phyloP scores from a whole-genome alignment of 1,140 invertebrate genomes.

The Lutraria rhynchaena region DNA sequence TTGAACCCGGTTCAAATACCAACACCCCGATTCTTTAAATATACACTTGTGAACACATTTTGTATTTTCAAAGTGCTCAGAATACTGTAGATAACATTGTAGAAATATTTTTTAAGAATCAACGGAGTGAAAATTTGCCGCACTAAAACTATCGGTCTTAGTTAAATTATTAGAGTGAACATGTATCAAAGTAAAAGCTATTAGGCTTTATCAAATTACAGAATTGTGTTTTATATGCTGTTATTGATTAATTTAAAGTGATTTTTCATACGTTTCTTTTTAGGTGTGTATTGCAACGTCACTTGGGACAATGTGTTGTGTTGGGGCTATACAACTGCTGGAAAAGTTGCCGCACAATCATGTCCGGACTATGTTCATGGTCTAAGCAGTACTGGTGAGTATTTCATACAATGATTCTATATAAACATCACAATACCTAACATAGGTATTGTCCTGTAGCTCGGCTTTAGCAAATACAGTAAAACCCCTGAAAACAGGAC shows the following conservation, averaged over 20 bases:
- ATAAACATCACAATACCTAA: too few species aligned
- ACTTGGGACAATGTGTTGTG: constrained; percentile 68
- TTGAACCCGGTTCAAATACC: not conserved
- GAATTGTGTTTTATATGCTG: not conserved
- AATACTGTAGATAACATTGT: not conserved
- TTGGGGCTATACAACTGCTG: constrained; percentile 63
- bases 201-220: not conserved
- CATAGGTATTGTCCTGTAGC: too few species aligned
- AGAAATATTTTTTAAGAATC: not conserved
- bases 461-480: too few species aligned
- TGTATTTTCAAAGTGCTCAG: not conserved
- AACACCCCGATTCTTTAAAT: not conserved
- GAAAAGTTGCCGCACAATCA: constrained; percentile 34
- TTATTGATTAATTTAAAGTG: not conserved
- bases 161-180: not conserved
- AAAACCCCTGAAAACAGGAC: too few species aligned
- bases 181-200: not conserved
- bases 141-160: not conserved
- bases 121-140: not conserved
- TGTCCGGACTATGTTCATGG: constrained; percentile 66
- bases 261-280: not conserved
- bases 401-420: too few species aligned
- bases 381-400: constrained; percentile 58
- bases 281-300: constrained; percentile 60
- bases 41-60: not conserved